Evolutionary conservation across 64 coral and sea anemone species (phyloP).

Genomic region (Platygyra sinensis): DNA sequence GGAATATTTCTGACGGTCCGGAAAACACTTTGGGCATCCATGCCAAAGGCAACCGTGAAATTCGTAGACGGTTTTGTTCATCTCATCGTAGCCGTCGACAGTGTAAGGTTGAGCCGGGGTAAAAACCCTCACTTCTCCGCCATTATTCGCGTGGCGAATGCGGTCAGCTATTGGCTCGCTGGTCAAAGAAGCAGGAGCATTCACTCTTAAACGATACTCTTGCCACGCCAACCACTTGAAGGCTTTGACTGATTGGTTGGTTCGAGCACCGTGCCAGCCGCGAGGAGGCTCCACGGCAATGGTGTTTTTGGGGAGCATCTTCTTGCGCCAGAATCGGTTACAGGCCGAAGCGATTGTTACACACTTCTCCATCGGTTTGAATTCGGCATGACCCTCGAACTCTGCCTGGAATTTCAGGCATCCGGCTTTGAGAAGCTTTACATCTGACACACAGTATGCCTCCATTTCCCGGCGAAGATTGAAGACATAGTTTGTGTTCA

Average conservation of each 20-base stretch:
- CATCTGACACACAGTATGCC: constrained; percentile 36
- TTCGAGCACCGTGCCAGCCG: neutral
- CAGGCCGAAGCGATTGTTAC: neutral
- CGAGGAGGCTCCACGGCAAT: neutral
- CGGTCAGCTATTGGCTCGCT: too few species aligned
- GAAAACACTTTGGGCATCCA: too few species aligned
- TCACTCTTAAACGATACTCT: too few species aligned
- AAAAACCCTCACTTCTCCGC: too few species aligned
- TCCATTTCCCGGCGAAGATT: constrained; percentile 1
- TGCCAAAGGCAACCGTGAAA: too few species aligned
- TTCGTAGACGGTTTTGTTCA: too few species aligned
- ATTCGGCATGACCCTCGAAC: neutral
- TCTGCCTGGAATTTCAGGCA: constrained; percentile 9
- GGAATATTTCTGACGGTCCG: too few species aligned
- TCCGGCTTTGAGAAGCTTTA: neutral
- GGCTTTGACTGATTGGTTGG: neutral
- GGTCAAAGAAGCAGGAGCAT: too few species aligned
- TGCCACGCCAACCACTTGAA: neutral
- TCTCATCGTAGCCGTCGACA: too few species aligned
- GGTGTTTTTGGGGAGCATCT: neutral
- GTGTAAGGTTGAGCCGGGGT: too few species aligned
- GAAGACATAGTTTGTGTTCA: neutral
- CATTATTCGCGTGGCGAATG: too few species aligned
- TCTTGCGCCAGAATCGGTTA: neutral
- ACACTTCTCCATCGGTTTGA: neutral